These are phyloP conservation scores for Orius laevigatus DNA, from an alignment of 1,140 invertebrate species.

Conservation along the genomic window DNA sequence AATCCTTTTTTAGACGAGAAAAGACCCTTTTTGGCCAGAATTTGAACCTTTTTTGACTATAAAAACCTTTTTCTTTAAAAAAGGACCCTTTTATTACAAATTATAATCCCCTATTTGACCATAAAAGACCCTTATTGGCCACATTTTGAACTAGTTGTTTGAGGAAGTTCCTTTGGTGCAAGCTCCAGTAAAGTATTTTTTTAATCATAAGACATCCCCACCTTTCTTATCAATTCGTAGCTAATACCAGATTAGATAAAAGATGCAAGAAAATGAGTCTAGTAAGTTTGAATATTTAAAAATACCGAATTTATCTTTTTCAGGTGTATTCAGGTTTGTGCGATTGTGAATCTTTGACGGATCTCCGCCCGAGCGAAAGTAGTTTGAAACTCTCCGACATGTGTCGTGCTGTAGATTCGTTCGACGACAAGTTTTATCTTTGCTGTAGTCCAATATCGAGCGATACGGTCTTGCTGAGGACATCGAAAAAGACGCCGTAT, in stretches of 20 bases:
- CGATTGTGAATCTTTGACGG: neutral
- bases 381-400: neutral
- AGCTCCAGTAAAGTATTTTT: neutral
- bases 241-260: neutral
- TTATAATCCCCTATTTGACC: no score
- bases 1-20: no score
- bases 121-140: no score
- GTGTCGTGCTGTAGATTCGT: slow-evolving; percentile 59
- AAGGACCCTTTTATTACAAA: no score
- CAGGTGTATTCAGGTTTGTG: slow-evolving; percentile 1
- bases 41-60: no score
- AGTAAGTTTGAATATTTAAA: no score
- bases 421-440: slow-evolving; percentile 59
- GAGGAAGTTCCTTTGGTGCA: no score
- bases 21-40: no score
- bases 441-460: slow-evolving; percentile 58
- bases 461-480: slow-evolving; percentile 39
- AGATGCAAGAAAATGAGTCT: neutral
- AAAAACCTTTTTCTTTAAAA: no score
- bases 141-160: no score
- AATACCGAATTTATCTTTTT: neutral
- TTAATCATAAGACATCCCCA: no score
- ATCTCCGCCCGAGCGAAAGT: slow-evolving; percentile 4
- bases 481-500: slow-evolving; percentile 65
- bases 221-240: no score